Percentiles rank a stretch among this genome's conserved stretches.
These are phyloP conservation scores for Hydrophis major DNA, from an alignment of 2,797 vertebrate species.

Conservation along the genomic window DNA sequence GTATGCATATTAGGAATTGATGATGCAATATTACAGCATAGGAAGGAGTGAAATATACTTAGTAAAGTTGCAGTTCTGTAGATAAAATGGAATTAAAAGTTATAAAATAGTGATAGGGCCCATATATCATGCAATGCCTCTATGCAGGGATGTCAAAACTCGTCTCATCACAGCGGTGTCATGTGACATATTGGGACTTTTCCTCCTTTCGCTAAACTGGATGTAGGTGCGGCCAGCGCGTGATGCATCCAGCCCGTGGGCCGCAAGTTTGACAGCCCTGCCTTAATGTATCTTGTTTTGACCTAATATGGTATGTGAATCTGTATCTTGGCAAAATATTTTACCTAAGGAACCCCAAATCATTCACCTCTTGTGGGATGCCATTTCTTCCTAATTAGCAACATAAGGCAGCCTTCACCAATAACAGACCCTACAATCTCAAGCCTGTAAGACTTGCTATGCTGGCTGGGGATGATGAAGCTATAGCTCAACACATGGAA, in stretches of 20 bases:
- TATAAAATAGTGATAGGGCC: background rate
- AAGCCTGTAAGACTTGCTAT: background rate
- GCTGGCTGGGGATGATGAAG: background rate
- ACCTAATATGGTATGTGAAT: background rate
- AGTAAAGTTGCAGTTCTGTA: background rate
- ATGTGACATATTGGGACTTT: no score
- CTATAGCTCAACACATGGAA: background rate
- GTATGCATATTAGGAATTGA: background rate
- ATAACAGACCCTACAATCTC: background rate
- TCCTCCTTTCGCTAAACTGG: no score
- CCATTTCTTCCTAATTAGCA: background rate
- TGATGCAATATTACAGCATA: background rate
- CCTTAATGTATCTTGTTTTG: background rate
- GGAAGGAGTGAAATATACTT: background rate
- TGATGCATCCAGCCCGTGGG: no score
- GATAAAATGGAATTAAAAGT: background rate
- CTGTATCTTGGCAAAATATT: background rate
- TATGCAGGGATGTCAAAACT: background rate
- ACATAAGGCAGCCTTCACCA: background rate
- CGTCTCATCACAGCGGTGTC: no score
- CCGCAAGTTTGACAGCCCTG: no score
- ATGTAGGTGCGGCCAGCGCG: no score
- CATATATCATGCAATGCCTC: background rate
- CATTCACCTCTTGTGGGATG: no score
- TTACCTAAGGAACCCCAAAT: background rate